These are phyloP conservation scores for Paragorgia papillata DNA, from an alignment of 92 coral and sea anemone species.

Conservation along the genomic window DNA sequence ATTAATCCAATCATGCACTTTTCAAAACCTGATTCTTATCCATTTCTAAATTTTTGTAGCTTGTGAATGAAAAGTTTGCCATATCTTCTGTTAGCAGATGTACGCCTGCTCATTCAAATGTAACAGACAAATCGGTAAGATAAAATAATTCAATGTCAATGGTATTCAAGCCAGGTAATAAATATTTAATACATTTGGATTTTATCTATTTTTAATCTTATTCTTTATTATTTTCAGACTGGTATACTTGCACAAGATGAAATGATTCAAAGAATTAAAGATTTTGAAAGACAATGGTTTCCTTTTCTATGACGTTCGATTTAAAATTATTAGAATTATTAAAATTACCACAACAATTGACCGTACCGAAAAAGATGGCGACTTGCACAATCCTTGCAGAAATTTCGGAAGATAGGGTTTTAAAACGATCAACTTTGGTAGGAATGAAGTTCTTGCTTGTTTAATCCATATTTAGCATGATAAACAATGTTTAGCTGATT, in stretches of 20 bases:
- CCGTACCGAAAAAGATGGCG: too few relatives aligned
- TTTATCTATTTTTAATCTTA: not conserved
- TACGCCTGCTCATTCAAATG: not conserved
- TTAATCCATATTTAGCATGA: too few relatives aligned
- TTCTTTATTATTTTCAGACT: not conserved
- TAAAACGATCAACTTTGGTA: too few relatives aligned
- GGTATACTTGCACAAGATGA: not conserved
- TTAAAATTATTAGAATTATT: too few relatives aligned
- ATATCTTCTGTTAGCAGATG: not conserved
- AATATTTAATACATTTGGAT: not conserved
- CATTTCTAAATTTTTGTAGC: not conserved
- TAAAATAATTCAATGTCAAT: too few relatives aligned
- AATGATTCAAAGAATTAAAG: not conserved
- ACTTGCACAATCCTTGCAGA: too few relatives aligned
- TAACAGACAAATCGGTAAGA: not conserved
- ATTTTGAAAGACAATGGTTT: slow-evolving; percentile 5
- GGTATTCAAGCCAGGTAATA: too few relatives aligned
- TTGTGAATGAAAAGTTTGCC: not conserved
- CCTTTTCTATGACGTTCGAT: not conserved
- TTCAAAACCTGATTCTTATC: not conserved
- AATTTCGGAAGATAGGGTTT: too few relatives aligned
- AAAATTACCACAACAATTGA: too few relatives aligned
- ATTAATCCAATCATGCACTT: too few relatives aligned
- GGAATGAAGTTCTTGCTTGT: too few relatives aligned
- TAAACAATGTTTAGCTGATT: too few relatives aligned